These are phyloP conservation scores for Poecilia picta DNA, from an alignment of 2,797 vertebrate species.

Conservation along the genomic window DNA sequence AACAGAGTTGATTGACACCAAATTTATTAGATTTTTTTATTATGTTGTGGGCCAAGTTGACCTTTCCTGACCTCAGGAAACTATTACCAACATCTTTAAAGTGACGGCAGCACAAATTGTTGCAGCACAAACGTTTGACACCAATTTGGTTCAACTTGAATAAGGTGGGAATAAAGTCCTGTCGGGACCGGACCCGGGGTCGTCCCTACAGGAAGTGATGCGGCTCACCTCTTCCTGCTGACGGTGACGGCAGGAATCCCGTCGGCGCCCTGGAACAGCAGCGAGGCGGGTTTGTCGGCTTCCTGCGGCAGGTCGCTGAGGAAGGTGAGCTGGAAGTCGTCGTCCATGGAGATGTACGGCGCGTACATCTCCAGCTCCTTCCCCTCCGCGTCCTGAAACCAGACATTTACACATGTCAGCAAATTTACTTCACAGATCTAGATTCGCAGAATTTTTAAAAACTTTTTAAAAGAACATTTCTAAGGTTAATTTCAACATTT, in stretches of 20 bases:
- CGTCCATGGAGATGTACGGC: constrained; percentile 93
- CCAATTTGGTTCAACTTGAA: too few relatives aligned
- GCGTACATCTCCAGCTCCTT: constrained; percentile 89
- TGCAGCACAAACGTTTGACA: too few relatives aligned
- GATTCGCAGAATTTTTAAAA: too few relatives aligned
- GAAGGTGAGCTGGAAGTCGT: constrained; percentile 89
- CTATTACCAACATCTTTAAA: too few relatives aligned
- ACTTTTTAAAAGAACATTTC: too few relatives aligned
- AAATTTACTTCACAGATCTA: too few relatives aligned
- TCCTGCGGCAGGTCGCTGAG: constrained; percentile 65
- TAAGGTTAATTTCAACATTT: too few relatives aligned
- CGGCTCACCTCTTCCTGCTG: constrained; percentile 71
- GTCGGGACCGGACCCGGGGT: neutral
- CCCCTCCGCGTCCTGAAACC: constrained; percentile 63
- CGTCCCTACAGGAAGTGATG: neutral
- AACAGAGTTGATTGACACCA: neutral
- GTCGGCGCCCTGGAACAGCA: neutral
- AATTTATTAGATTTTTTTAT: too few relatives aligned
- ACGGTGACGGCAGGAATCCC: neutral
- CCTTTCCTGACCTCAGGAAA: too few relatives aligned
- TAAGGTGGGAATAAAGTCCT: too few relatives aligned
- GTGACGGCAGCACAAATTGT: too few relatives aligned
- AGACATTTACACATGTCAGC: neutral
- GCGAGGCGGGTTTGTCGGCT: neutral
- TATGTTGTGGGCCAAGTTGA: too few relatives aligned